Percentiles rank a stretch among this genome's conserved stretches.
phyloP scores from a whole-genome alignment of 2,888 invertebrate genomes.

The Orchesella flavescens region DNA sequence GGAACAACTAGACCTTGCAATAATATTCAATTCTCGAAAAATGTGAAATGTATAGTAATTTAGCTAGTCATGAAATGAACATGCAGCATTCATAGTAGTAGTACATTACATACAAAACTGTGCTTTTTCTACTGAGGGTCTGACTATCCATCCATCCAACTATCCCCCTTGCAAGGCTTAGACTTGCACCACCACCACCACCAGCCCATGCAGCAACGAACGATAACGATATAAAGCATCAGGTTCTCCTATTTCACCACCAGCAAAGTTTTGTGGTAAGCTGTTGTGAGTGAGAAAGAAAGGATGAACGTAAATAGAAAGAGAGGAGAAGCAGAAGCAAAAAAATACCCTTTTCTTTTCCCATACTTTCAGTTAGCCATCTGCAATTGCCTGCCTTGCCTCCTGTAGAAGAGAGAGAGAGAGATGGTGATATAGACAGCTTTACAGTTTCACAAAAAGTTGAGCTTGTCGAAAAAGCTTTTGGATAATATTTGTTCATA shows the following conservation, averaged over 20 bases:
- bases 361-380: constrained; percentile 43
- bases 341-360: constrained; percentile 53
- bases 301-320: constrained; percentile 32
- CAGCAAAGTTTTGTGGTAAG: constrained; percentile 19
- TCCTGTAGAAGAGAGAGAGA: too few relatives aligned
- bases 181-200: not conserved
- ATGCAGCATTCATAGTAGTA: too few relatives aligned
- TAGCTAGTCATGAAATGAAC: too few relatives aligned
- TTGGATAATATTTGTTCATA: not conserved
- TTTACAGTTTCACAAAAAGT: not conserved
- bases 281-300: constrained; percentile 33
- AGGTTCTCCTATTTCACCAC: constrained; percentile 56
- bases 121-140: too few relatives aligned
- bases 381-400: not conserved
- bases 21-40: too few relatives aligned
- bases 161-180: too few relatives aligned
- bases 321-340: constrained; percentile 32
- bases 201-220: not conserved
- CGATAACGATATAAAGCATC: constrained; percentile 21
- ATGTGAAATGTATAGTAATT: too few relatives aligned
- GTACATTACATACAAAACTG: too few relatives aligned
- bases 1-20: too few relatives aligned
- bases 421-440: too few relatives aligned
- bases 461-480: not conserved
- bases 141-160: too few relatives aligned